phyloP scores from a whole-genome alignment of 2,888 invertebrate genomes.

The Escarpia spicata region DNA sequence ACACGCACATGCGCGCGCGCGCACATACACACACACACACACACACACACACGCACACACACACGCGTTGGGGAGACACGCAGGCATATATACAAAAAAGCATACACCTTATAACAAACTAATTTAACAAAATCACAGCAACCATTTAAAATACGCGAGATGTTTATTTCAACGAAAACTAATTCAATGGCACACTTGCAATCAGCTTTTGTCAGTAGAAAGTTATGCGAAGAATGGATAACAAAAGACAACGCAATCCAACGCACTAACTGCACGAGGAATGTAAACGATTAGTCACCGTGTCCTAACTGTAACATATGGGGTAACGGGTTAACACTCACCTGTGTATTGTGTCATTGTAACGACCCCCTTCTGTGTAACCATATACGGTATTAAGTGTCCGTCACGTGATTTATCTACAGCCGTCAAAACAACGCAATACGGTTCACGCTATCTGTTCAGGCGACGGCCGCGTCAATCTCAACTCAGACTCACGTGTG shows the following conservation, averaged over 20 bases:
- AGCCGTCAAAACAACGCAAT: not conserved
- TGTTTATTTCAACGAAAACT: not conserved
- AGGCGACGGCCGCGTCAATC: not conserved
- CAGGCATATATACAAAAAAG: not conserved
- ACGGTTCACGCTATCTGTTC: not conserved
- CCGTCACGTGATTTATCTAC: not conserved
- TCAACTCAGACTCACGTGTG: not conserved
- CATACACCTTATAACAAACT: not conserved
- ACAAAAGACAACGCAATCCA: not conserved
- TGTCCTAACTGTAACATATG: not conserved
- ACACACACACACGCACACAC: too few relatives aligned
- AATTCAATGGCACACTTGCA: not conserved
- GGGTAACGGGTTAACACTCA: not conserved
- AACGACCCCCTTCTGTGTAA: not conserved
- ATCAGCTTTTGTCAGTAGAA: not conserved
- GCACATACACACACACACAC: too few relatives aligned
- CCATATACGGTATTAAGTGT: not conserved
- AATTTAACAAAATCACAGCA: not conserved
- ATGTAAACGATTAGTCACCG: not conserved
- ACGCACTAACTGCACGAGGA: not conserved
- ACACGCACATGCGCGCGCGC: too few relatives aligned
- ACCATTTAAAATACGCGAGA: not conserved
- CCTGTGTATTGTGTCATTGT: slow-evolving; percentile 1
- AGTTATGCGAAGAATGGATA: not conserved
- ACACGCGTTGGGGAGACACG: not conserved